Percentiles rank a stretch among this genome's conserved stretches.
These are phyloP conservation scores for Drosophila paucipuncta DNA, from an alignment of 2,888 invertebrate species.

Conservation along the genomic window DNA sequence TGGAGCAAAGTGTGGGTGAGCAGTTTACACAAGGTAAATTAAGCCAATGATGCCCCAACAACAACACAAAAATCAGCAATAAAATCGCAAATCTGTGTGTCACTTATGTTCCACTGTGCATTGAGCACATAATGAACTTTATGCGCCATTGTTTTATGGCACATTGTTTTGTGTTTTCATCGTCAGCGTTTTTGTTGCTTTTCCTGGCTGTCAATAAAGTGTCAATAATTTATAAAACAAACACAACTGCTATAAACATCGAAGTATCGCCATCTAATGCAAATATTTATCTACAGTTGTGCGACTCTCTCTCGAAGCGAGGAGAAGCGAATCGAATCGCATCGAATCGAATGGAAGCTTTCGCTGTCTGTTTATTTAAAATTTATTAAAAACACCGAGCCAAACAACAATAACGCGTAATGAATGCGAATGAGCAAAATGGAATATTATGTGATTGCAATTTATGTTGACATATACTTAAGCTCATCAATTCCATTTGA, in stretches of 20 bases:
- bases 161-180: constrained; percentile 43
- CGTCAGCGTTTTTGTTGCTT: constrained; percentile 19
- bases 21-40: constrained; percentile 38
- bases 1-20: not conserved
- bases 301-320: constrained; percentile 18
- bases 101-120: constrained; percentile 65
- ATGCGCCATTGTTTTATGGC: constrained; percentile 59
- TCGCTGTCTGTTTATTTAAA: constrained; percentile 68
- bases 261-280: constrained; percentile 74
- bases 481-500: constrained; percentile 74
- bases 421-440: constrained; percentile 55
- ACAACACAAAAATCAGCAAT: constrained; percentile 5
- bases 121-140: constrained; percentile 66
- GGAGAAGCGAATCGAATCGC: not conserved
- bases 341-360: not conserved
- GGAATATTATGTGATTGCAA: constrained; percentile 74
- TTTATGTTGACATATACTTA: constrained; percentile 78
- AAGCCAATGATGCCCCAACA: constrained; percentile 26
- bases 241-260: constrained; percentile 71
- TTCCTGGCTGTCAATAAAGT: constrained; percentile 75
- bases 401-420: constrained; percentile 37
- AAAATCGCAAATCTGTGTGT: constrained; percentile 16
- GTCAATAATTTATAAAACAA: constrained; percentile 81
- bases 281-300: constrained; percentile 69
- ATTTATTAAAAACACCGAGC: constrained; percentile 71